phyloP scores from a whole-genome alignment of 2,888 invertebrate species.

The Limnephilus marmoratus region DNA sequence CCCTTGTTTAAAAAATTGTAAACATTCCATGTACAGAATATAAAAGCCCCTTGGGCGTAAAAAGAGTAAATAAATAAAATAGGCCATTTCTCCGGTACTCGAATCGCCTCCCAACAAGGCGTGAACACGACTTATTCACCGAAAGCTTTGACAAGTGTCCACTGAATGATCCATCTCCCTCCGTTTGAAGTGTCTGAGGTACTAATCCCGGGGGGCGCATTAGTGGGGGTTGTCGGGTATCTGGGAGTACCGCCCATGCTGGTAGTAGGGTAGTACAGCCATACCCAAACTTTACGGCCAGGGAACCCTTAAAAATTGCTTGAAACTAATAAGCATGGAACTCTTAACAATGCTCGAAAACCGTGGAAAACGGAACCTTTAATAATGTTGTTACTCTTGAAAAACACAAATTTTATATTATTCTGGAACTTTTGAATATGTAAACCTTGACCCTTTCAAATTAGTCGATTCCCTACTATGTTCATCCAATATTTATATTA shows the following conservation, averaged over 20 bases:
- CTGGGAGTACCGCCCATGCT: not conserved
- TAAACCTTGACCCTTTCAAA: too few species aligned
- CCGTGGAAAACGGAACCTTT: not conserved
- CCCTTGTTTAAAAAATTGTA: too few species aligned
- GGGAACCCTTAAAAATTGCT: not conserved
- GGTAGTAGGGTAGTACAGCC: not conserved
- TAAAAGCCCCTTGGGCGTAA: too few species aligned
- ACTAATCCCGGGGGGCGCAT: slow-evolving; percentile 26
- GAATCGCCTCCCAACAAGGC: not conserved
- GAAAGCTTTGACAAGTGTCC: slow-evolving; percentile 16
- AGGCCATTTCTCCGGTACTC: not conserved
- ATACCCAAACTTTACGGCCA: not conserved
- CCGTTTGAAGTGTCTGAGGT: not conserved
- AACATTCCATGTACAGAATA: too few species aligned
- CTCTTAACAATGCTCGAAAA: not conserved
- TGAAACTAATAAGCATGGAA: not conserved
- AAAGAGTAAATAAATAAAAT: not conserved
- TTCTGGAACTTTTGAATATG: too few species aligned
- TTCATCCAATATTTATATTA: too few species aligned
- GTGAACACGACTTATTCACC: not conserved
- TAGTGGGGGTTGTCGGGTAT: not conserved
- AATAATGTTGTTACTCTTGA: not conserved
- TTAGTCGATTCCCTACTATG: too few species aligned
- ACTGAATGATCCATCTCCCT: not conserved
- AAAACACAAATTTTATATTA: not conserved